Percentiles rank a stretch among this genome's conserved stretches.
phyloP scores from a whole-genome alignment of 1,140 invertebrate genomes.

The Eumeta japonica region DNA sequence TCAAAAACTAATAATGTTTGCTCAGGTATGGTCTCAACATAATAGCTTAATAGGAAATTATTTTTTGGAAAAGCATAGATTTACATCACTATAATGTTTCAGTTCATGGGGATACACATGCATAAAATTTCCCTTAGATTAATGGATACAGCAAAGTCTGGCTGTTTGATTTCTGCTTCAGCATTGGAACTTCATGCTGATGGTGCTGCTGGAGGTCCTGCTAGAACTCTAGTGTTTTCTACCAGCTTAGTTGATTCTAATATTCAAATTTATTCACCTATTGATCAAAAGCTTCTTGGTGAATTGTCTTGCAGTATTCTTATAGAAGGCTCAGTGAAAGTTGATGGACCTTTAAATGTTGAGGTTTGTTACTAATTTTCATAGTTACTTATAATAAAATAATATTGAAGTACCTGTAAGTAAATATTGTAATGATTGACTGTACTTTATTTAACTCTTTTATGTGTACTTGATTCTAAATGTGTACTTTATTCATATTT shows the following conservation, averaged over 20 bases:
- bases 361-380: conserved; percentile 64
- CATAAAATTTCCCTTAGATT: conserved; percentile 77
- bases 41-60: too few species aligned
- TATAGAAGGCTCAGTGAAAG: conserved; percentile 71
- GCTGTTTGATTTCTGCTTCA: conserved; percentile 65
- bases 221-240: conserved; percentile 71
- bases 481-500: too few species aligned
- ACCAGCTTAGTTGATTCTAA: conserved; percentile 62
- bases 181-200: conserved; percentile 76
- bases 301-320: conserved; percentile 73
- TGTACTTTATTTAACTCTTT: background rate
- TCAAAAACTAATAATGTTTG: conserved; percentile 75
- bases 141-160: conserved; percentile 59
- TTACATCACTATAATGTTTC: too few species aligned
- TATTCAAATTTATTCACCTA: conserved; percentile 20
- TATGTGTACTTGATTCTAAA: background rate
- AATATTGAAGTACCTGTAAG: too few species aligned
- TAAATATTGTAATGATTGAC: conserved; percentile 1
- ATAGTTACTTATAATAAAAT: background rate
- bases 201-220: conserved; percentile 60
- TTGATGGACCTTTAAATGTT: conserved; percentile 73
- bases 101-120: conserved; percentile 85
- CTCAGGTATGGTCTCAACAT: too few species aligned
- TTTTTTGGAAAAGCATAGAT: too few species aligned
- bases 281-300: conserved; percentile 59